These are phyloP conservation scores for Didymodactylos carnosus DNA, from an alignment of 2,888 invertebrate species.

Conservation along the genomic window DNA sequence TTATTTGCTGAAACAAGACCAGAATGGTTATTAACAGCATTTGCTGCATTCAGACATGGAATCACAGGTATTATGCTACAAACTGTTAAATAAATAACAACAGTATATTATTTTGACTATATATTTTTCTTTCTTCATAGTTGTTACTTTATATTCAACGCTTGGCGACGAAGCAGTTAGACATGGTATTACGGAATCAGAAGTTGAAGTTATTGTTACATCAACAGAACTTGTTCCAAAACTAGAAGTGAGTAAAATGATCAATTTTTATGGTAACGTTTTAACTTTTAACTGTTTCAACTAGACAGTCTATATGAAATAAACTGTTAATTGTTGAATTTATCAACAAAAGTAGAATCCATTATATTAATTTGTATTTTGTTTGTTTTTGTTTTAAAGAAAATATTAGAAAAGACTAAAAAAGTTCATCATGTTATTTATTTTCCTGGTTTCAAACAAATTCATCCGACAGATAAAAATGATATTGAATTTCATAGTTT, in stretches of 20 bases:
- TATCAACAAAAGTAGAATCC: too few relatives aligned
- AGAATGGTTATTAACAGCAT: conserved; percentile 90
- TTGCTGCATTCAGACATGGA: conserved; percentile 82
- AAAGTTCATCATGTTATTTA: neutral
- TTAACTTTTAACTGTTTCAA: neutral
- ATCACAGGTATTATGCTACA: too few relatives aligned
- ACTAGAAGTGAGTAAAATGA: neutral
- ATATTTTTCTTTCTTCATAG: too few relatives aligned
- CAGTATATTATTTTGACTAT: too few relatives aligned
- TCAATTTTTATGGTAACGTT: too few relatives aligned
- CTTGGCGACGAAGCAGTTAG: conserved; percentile 85
- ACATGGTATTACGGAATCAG: conserved; percentile 83
- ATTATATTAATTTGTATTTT: neutral
- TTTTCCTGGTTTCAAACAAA: neutral
- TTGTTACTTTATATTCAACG: conserved; percentile 90
- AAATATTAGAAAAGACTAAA: neutral
- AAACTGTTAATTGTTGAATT: too few relatives aligned
- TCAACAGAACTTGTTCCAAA: conserved; percentile 56
- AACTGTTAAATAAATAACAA: too few relatives aligned
- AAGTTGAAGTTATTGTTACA: conserved; percentile 57
- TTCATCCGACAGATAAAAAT: neutral
- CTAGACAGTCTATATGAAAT: neutral
- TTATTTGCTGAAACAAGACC: conserved; percentile 91
- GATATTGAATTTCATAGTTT: neutral
- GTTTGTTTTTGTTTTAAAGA: neutral